phyloP scores from a whole-genome alignment of 2,888 invertebrate genomes.

The Tiliacea aurago region DNA sequence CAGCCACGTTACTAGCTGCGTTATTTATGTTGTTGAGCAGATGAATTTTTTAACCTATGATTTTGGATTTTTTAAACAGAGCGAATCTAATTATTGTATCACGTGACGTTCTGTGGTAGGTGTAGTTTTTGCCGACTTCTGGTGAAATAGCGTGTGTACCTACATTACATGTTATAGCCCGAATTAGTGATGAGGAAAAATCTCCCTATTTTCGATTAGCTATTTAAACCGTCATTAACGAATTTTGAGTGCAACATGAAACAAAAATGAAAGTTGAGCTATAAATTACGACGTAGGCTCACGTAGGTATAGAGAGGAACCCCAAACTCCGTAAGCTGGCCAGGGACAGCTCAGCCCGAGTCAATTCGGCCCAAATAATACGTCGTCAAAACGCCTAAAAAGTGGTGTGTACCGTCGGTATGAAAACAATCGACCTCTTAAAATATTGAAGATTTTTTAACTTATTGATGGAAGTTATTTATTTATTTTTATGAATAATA shows the following conservation, averaged over 20 bases:
- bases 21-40: no score
- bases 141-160: neutral
- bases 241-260: neutral
- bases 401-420: neutral
- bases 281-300: neutral
- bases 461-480: neutral
- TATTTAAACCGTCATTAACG: neutral
- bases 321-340: neutral
- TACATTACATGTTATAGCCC: neutral
- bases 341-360: neutral
- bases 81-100: neutral
- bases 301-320: neutral
- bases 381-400: neutral
- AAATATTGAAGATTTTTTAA: neutral
- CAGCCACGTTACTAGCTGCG: no score
- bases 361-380: neutral
- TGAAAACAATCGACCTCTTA: neutral
- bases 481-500: neutral
- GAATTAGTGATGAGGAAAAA: neutral
- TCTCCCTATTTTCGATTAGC: neutral
- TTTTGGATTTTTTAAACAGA: neutral
- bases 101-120: neutral
- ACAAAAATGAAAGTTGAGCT: neutral
- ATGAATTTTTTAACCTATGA: no score
- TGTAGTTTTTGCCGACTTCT: neutral